Base-by-base conservation (phyloP, 1,140 invertebrate species). In the Contarinia nasturtii region DNA sequence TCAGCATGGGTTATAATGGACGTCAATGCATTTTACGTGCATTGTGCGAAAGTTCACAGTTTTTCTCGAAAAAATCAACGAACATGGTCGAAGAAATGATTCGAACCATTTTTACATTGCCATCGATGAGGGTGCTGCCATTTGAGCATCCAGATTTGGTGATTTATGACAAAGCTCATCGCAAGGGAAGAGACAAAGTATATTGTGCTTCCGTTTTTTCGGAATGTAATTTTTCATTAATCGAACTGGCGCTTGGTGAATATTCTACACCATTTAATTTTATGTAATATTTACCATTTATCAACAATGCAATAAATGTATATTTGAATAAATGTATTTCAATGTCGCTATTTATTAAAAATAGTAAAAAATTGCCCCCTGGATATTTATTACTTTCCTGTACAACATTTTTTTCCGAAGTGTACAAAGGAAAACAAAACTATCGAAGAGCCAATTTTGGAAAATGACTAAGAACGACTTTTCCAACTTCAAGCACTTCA, bases 41-140 rank as follows among this genome's bases (percentile, higher is more conserved):
- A 0, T 61, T 82, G 0, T 82, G 79, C 56, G 79, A 82, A 54
- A 76, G 77, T 7, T 73, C 76, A 0, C 76, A 78, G 50, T 66
- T 71, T 34, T 61, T 83, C 21, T 64, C 72, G 33, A 70, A 73
- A 5, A 68, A 70, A 50, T 69, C 72, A 22, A 71, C 70, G 8
- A 78, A 73, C 20, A 71, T 85, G 54, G 55, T 83, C 1, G 75
- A 81, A 55, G 79, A 83, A 62, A 68, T 85, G 54, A 71, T 84
- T 42, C 70, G 77, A 48, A 74, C 75, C 34, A 64, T 81, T 3
- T 58, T 64, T 14, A 63, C 52, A 50, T 52, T 68, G 67, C 49
- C 59, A 81, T 18, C 62, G 75, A 22, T 62, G 67, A 2, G 66
- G 69, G 21, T 80, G 83, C 57, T 75, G 12, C 17, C 37, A 40